Conservation (phyloP, 2,888 invertebrate genomes). For the Machimus rusticus region DNA sequence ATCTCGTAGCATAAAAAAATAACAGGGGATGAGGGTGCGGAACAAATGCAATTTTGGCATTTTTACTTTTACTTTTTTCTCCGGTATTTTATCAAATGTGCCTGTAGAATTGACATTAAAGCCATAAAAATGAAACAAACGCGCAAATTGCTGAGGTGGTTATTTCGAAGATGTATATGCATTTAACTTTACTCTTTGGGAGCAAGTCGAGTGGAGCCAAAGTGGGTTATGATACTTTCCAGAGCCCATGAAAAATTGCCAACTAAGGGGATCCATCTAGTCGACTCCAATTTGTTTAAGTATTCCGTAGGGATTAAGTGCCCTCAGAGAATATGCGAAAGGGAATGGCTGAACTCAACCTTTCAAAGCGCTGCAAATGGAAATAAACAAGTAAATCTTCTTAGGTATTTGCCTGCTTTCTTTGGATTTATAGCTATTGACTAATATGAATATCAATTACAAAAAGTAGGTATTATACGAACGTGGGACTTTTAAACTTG, state of each 20-base stretch:
- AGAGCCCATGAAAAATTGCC: neutral
- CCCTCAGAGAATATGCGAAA: neutral
- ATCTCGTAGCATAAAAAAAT: neutral
- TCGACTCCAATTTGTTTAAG: neutral
- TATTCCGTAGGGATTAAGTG: neutral
- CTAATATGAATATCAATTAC: neutral
- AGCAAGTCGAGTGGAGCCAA: neutral
- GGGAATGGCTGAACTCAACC: neutral
- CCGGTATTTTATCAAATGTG: neutral
- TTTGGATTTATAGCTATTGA: neutral
- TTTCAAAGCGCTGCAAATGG: neutral
- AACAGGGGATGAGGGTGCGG: neutral
- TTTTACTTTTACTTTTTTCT: neutral
- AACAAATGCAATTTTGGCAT: conserved; percentile 20
- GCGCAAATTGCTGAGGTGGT: conserved; percentile 9
- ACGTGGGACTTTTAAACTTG: neutral
- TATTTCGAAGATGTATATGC: neutral
- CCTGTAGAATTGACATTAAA: neutral
- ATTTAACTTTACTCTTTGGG: neutral
- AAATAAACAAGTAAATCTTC: neutral
- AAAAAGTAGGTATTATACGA: neutral
- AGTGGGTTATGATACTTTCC: neutral
- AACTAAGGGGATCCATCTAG: neutral
- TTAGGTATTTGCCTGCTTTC: neutral
- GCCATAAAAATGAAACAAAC: conserved; percentile 1